phyloP scores from a whole-genome alignment of 1,140 invertebrate genomes.

The Bradysia coprophila region DNA sequence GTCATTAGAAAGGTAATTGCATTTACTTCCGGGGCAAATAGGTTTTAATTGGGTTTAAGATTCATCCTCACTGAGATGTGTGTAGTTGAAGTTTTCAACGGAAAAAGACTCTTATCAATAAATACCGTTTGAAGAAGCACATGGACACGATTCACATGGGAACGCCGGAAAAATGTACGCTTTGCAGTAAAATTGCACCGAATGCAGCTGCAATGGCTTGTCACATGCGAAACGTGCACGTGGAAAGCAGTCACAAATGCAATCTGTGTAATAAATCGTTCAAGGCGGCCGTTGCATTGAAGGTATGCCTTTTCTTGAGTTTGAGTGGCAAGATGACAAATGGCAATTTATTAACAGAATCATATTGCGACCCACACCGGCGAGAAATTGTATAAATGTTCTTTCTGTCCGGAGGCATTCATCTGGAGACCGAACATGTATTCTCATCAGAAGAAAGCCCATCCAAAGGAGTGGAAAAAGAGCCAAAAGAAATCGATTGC shows the following conservation, averaged over 20 bases:
- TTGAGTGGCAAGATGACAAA: not conserved
- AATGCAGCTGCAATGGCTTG: not conserved
- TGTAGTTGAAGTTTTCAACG: too few species aligned
- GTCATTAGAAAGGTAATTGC: too few species aligned
- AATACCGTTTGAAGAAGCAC: not conserved
- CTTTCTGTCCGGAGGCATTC: not conserved
- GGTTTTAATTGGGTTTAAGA: too few species aligned
- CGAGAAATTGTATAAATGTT: not conserved
- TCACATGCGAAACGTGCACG: not conserved
- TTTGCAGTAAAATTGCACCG: not conserved
- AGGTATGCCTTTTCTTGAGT: not conserved
- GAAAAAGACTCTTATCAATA: not conserved
- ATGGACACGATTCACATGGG: not conserved
- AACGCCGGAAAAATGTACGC: not conserved
- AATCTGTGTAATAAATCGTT: not conserved
- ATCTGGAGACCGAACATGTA: not conserved
- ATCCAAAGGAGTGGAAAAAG: constrained; percentile 1
- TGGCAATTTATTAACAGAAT: not conserved
- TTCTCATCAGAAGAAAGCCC: not conserved
- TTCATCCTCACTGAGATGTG: too few species aligned
- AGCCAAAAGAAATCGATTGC: too few species aligned
- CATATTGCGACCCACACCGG: not conserved
- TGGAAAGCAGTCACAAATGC: not conserved
- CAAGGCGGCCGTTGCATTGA: not conserved
- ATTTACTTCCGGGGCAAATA: too few species aligned